Evolutionary conservation across 2,888 invertebrate species (phyloP).

Genomic region (Ethmia dodecea): DNA sequence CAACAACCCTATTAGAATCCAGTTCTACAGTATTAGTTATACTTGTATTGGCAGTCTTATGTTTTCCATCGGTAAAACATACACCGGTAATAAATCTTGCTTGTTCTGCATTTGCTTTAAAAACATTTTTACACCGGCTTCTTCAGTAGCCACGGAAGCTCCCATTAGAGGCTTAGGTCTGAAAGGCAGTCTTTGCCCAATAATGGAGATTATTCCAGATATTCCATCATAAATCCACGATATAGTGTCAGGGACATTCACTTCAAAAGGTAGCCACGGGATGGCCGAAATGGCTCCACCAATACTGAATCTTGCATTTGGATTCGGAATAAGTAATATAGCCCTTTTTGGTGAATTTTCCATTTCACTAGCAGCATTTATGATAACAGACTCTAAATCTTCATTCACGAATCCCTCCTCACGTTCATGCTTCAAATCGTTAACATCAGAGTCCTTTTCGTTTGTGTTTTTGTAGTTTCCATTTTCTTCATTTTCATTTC

Average conservation of each 20-base stretch:
- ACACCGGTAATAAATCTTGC: too few relatives aligned
- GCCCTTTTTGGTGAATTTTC: conserved; percentile 22
- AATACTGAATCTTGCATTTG: conserved; percentile 40
- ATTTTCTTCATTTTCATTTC: background rate
- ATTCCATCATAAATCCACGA: conserved; percentile 57
- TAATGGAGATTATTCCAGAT: conserved; percentile 43
- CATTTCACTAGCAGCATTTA: conserved; percentile 38
- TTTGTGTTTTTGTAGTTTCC: conserved; percentile 17
- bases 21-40: too few relatives aligned
- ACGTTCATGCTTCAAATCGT: conserved; percentile 8
- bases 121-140: conserved; percentile 30
- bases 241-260: conserved; percentile 80
- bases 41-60: too few relatives aligned
- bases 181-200: conserved; percentile 48
- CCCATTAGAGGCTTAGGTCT: too few relatives aligned
- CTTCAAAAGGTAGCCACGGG: conserved; percentile 78
- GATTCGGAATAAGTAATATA: conserved; percentile 33
- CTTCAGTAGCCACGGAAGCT: too few relatives aligned
- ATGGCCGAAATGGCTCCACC: conserved; percentile 71
- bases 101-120: too few relatives aligned
- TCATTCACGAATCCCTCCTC: conserved; percentile 30
- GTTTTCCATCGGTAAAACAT: too few relatives aligned
- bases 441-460: conserved; percentile 17
- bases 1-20: too few relatives aligned
- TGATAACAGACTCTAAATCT: conserved; percentile 41